Evolutionary conservation across 1,140 invertebrate genomes (phyloP), one percentile per base, ranked within the genome.

Genomic region (Araneus ventricosus): DNA sequence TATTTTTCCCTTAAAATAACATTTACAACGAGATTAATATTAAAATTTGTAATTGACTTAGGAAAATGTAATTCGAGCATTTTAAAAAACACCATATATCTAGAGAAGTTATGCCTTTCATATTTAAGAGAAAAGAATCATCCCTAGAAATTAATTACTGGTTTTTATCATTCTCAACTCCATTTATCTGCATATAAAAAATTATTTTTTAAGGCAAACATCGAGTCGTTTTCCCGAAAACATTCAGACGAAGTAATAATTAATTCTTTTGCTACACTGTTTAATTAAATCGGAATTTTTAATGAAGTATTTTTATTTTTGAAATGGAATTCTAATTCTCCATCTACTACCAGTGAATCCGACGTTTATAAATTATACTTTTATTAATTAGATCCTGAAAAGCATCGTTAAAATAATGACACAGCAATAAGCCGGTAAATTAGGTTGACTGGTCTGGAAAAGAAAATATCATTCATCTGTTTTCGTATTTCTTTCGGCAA

Each of bases 351-450:
- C 59, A 20, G 14, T 37, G 27, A 75, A 75, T 70, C 10, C 67
- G 17, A 75, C 67, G 67, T 3, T 34, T 67, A 67, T 30, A 34
- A 20, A 75, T 34, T 8, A 17, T 5, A 34, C 27, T 75, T 75
- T 75, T 75, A 75, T 75, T 75, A 75, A 75, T 75, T 75, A 75
- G 30, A 75, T 34, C 17, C 67, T 75, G 67, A 34, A 75, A 75
- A 2, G 67, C 67, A 20, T 75, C 67, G 30, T 75, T 75, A 75
- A 10, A 30, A 30, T 30, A 75, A 75, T 75, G 27, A 75, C 30
- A 75, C 67, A 34, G 67, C 67, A 75, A 75, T 75, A 75, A 37
- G 14, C 67, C 67, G 30, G 27, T 30, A 75, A 75, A 75, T 75
- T 75, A 75, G 67, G 30, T 75, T 30, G 27, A 30, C 67, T 34